These are phyloP conservation scores for Tympanoctomys barrerae DNA, from an alignment of 2,797 vertebrate genomes.

Conservation along the genomic window DNA sequence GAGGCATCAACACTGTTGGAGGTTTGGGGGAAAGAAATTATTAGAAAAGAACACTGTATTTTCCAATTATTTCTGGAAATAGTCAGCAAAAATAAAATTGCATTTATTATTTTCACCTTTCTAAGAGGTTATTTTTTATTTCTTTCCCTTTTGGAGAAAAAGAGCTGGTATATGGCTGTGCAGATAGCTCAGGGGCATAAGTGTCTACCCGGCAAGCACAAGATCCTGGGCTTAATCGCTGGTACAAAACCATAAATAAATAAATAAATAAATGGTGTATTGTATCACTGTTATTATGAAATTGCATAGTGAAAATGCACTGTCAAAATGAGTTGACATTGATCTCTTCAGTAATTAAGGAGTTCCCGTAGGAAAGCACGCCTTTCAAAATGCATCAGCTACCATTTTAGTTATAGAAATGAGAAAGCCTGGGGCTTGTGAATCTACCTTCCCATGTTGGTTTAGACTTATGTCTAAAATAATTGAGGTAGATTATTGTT, in stretches of 20 bases:
- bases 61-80: slow-evolving; percentile 50
- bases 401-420: background rate
- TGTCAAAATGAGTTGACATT: background rate
- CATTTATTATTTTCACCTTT: slow-evolving; percentile 58
- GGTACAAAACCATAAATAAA: too few relatives aligned
- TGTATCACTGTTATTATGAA: background rate
- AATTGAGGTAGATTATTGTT: background rate
- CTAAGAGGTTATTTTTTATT: slow-evolving; percentile 50
- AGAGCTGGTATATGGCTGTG: background rate
- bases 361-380: background rate
- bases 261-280: background rate
- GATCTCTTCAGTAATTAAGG: background rate
- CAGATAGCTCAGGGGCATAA: too few relatives aligned
- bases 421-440: background rate
- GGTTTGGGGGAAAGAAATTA: slow-evolving; percentile 67
- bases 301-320: background rate
- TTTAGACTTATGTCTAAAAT: slow-evolving; percentile 15
- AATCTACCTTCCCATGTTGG: background rate
- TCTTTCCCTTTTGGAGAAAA: background rate
- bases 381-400: background rate
- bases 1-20: slow-evolving; percentile 33
- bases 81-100: slow-evolving; percentile 55
- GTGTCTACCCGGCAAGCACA: too few relatives aligned
- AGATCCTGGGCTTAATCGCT: too few relatives aligned
- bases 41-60: slow-evolving; percentile 47